Evolutionary conservation across 2,797 vertebrate species (phyloP), one percentile per base, ranked within the genome.

Genomic region (Podarcis siculus): DNA sequence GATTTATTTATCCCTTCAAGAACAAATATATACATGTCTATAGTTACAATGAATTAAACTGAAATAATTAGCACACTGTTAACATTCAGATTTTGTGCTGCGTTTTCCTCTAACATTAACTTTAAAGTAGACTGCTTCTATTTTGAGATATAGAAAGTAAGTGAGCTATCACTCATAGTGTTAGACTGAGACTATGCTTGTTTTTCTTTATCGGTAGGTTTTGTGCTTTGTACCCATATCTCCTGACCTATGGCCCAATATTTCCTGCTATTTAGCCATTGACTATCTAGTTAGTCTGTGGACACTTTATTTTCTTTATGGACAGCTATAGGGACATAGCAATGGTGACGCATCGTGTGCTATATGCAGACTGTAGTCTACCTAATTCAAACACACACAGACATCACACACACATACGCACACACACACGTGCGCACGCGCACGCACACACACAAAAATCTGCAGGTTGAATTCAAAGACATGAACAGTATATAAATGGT

Each of bases 401-500:
- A 49, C 27, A 78, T 21, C 81, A 72, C 35, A 83, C 79, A 79
- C 32, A 79, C 75, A 35, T 5, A n/a, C 85, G 93, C 89, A 85
- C 81, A 91, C 1, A 67, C 49, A n/a, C 17, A 23, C 4, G 25
- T 21, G 75, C 30, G 39, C 17, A 86, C 64, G 66, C 30, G 42
- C 19, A 79, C 64, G 79, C 82, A 39, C 72, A 91, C 88, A 83
- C 87, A 64, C 90, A 85, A 89, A 95, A 90, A 85, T 94, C 96
- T 95, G 96, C 95, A 96, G 95, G 95, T 94, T 95, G 95, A 96
- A 93, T 95, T 92, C 92, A 91, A 92, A 94, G 93, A 97, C 95
- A 96, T 97, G 97, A 96, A 97, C 97, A 97, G 96, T 95, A 96
- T 97, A 97, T 97, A 98, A 95, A 96, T 97, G 97, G 95, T 87